These are phyloP conservation scores for Volucella zonaria DNA, from an alignment of 2,888 invertebrate genomes.

Conservation along the genomic window DNA sequence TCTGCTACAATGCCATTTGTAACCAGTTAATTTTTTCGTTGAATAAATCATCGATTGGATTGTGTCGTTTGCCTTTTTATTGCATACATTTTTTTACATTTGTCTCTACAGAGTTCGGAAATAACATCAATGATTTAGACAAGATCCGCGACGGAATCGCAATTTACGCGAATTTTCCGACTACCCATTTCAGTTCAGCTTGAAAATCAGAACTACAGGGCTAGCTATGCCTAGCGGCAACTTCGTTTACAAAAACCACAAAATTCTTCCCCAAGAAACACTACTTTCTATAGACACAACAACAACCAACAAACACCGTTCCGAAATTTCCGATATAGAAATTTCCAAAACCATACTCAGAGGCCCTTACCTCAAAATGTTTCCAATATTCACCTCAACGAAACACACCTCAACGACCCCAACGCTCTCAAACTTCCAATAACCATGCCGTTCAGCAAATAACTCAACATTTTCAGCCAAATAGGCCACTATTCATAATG, in stretches of 20 bases:
- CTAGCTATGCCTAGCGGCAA: conserved; percentile 7
- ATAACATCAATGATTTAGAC: no score
- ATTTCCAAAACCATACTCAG: not conserved
- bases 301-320: not conserved
- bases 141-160: not conserved
- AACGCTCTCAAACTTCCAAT: not conserved
- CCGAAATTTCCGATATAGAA: not conserved
- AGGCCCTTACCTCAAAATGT: not conserved
- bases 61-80: no score
- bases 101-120: no score
- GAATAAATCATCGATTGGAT: no score
- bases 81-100: no score
- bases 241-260: not conserved
- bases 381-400: no score
- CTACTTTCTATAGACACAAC: not conserved
- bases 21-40: no score
- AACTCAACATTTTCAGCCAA: not conserved
- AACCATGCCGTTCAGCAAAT: not conserved
- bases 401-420: not conserved
- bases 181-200: not conserved
- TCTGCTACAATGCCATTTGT: no score
- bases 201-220: not conserved
- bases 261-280: not conserved
- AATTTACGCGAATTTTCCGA: conserved; percentile 23
- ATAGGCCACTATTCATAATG: not conserved